Base-by-base conservation (phyloP, 92 coral and sea anemone species). In the Parazoanthus darwini region DNA sequence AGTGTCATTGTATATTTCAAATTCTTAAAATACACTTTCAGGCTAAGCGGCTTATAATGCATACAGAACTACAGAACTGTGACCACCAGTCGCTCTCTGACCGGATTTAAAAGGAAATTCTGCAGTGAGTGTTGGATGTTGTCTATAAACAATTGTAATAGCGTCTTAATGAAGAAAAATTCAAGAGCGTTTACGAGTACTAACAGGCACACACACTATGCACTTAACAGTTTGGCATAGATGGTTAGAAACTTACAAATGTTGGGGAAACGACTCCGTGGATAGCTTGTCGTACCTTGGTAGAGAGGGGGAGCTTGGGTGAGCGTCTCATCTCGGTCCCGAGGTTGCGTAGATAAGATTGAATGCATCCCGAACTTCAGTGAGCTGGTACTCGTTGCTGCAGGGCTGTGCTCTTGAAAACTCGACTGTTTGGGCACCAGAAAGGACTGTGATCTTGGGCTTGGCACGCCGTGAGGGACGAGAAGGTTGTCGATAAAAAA, bases 331-430 rank as follows among this genome's bases (percentile, higher is more conserved):
- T 84, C 87, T 59, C 87, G 77, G 20, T 92, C 94, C 29, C 94
- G 87, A 22, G 93, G 91, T 78, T 89, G 88, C 18, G 92, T 91
- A 39, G 98, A 89, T 48, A 95, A 83, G 77, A 95, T 94, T 29
- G 98, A 90, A 51, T 94, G 98, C 93, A 95, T 93, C 59, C 96
- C 95, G 84, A 94, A 95, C 78, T 95, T 94, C 80, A 92, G 90
- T n/a, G 98, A 89, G 85, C 88, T 93, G 14, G 90, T 65, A 83
- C 88, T 89, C 76, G 90, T 85, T 65, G 85, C 67, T 18, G 94
- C 81, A 11, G 94, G 80, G 75, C 89, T 89, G 22, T 75, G 89
- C 82, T 89, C 92, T 74, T 89, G 92, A 70, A 92, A 89, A 65
- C 92, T 79, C 22, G 94, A 89, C 86, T 89, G 92, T 77, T 92